phyloP scores from a whole-genome alignment of 2,113 vertebrate species.

The Turdus rufiventris region DNA sequence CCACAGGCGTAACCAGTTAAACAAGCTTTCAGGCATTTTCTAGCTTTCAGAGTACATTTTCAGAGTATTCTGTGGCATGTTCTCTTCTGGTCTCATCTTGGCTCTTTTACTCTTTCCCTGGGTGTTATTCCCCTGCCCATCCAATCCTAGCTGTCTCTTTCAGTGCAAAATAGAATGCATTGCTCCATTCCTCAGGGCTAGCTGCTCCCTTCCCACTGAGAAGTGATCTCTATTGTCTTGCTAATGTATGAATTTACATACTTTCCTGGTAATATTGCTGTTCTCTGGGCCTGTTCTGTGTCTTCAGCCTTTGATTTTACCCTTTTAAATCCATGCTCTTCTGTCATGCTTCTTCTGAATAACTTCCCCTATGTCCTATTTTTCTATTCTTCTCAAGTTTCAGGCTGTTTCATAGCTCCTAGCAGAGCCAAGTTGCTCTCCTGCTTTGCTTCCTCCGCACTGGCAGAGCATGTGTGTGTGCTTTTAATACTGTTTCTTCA shows the following conservation, averaged over 20 bases:
- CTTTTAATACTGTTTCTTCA: neutral
- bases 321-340: neutral
- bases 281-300: neutral
- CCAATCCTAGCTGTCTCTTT: neutral
- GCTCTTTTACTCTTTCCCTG: neutral
- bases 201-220: neutral
- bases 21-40: neutral
- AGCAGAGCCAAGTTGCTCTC: neutral
- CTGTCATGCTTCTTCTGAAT: neutral
- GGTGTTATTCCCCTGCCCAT: neutral
- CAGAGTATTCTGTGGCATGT: neutral
- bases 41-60: neutral
- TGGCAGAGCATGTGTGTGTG: neutral
- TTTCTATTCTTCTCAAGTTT: conserved; percentile 4
- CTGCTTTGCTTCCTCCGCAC: neutral
- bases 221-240: neutral
- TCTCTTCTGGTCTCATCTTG: neutral
- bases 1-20: neutral
- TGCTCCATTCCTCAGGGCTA: neutral
- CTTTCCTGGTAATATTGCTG: neutral
- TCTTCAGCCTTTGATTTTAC: neutral
- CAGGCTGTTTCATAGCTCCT: neutral
- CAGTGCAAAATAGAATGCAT: neutral
- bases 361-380: neutral
- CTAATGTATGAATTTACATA: neutral